phyloP scores from a whole-genome alignment of 2,888 invertebrate species.

The Emesis castigata region DNA sequence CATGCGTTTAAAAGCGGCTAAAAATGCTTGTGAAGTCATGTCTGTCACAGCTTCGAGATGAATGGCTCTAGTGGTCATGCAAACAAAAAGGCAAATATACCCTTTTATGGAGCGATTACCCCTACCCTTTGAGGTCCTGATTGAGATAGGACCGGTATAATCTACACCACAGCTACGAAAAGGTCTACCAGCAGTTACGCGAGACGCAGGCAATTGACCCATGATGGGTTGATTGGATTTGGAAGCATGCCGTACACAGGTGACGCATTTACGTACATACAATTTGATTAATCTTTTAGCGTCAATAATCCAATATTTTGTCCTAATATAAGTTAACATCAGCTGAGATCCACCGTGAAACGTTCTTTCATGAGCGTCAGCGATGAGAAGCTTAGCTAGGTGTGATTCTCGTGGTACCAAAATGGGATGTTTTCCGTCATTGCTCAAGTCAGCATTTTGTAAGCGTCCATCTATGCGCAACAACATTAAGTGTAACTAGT shows the following conservation, averaged over 20 bases:
- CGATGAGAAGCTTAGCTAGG: too few species aligned
- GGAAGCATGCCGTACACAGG: constrained; percentile 32
- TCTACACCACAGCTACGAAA: constrained; percentile 51
- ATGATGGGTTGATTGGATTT: constrained; percentile 39
- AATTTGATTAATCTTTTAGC: too few species aligned
- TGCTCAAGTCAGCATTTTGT: too few species aligned
- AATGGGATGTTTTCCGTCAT: too few species aligned
- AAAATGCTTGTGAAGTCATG: constrained; percentile 58
- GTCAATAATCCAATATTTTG: too few species aligned
- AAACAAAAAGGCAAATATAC: constrained; percentile 22
- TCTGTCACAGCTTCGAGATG: constrained; percentile 49
- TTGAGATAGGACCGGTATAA: constrained; percentile 48
- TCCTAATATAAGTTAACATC: too few species aligned
- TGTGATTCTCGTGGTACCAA: too few species aligned
- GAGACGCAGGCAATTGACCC: constrained; percentile 48
- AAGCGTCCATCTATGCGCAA: too few species aligned
- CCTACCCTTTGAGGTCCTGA: constrained; percentile 51
- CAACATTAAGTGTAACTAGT: too few species aligned
- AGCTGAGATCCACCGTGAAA: too few species aligned
- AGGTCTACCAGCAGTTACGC: constrained; percentile 40
- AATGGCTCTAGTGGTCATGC: constrained; percentile 38
- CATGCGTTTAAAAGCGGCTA: constrained; percentile 38
- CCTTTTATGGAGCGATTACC: constrained; percentile 43
- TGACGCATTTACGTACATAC: constrained; percentile 44
- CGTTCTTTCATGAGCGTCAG: too few species aligned